Conservation (phyloP, 1,140 invertebrate species). For the Drosophila littoralis region DNA sequence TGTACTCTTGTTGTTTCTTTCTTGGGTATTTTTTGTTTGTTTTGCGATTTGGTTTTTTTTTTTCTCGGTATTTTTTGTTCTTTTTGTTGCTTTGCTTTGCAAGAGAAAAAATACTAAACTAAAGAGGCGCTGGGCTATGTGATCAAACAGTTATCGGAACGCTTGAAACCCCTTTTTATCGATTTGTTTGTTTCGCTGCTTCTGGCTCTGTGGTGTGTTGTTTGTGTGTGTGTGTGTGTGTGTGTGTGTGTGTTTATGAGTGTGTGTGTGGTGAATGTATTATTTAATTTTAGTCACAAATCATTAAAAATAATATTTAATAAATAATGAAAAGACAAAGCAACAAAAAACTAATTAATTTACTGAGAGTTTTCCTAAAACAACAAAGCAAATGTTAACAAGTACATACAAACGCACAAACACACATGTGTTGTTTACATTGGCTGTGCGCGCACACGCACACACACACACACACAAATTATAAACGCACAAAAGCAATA, state of each 20-base stretch:
- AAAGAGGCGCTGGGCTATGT: conserved; percentile 24
- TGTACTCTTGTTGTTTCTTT: conserved; percentile 47
- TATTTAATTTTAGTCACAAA: conserved; percentile 38
- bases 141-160: conserved; percentile 47
- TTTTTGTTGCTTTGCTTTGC: not conserved
- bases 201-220: conserved; percentile 36
- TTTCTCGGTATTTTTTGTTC: conserved; percentile 19
- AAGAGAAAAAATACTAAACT: conserved; percentile 13
- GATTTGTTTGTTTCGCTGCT: conserved; percentile 33
- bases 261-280: conserved; percentile 17
- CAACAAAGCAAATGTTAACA: conserved; percentile 4
- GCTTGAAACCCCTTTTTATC: conserved; percentile 77
- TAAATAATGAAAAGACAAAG: conserved; percentile 26
- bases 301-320: conserved; percentile 18
- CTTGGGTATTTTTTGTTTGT: conserved; percentile 23
- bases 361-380: not conserved
- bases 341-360: conserved; percentile 24
- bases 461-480: conserved; percentile 19
- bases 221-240: conserved; percentile 10
- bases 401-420: conserved; percentile 28
- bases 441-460: not conserved
- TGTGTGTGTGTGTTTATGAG: not conserved
- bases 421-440: not conserved
- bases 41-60: conserved; percentile 16
- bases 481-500: conserved; percentile 9